Base-by-base conservation (phyloP, 2,888 invertebrate species). In the Imbricaverruca yamaguchii region DNA sequence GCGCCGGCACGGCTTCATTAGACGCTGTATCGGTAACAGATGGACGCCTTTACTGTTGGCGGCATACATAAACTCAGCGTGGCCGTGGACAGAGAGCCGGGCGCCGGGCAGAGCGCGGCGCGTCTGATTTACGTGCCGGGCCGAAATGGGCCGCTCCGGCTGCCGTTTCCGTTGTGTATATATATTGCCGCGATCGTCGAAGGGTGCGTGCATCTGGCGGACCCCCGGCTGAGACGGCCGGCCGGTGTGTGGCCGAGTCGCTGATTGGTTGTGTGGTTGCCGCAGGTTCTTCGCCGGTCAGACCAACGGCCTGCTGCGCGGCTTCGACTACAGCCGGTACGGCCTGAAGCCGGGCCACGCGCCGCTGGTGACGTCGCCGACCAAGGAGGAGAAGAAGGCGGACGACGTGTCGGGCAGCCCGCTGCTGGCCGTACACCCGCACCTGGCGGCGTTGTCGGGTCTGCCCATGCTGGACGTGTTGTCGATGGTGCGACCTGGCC, bases 371-470 rank as follows among this genome's bases (percentile, higher is more conserved):
- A 57, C 96, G 94, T 85, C 94, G 93, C 1, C 94, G 91, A 87
- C 95, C 93, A 0, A 94, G 94, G 11, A 97, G 88, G 81, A 98
- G 87, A 0, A 93, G 90, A 83, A 93, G 90, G 39, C 97, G 87
- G 0, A 95, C 95, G 81, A 94, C 88, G 0, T 95, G 94, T 69
- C 94, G 92, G 88, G 97, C 97, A 0, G 95, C 91, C 83, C 98
- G 88, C 0, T 96, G 94, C 80, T 93, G 91, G 77, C 95, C 85
- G 86, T 94, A 96, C 88, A 98, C 98, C 6, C 98, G 97, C 61
- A 98, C 98, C 91, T 98, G 98, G 69, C 98, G 88, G 83, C 96
- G 89, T 9, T 93, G 93, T 84, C 93, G 93, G 80, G 97, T 88
- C 85, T 91, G 92, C n/a, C 95, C 92, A 83, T 91, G 89, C 13